phyloP scores from a whole-genome alignment of 2,888 invertebrate species.

The Agriotes lineatus region DNA sequence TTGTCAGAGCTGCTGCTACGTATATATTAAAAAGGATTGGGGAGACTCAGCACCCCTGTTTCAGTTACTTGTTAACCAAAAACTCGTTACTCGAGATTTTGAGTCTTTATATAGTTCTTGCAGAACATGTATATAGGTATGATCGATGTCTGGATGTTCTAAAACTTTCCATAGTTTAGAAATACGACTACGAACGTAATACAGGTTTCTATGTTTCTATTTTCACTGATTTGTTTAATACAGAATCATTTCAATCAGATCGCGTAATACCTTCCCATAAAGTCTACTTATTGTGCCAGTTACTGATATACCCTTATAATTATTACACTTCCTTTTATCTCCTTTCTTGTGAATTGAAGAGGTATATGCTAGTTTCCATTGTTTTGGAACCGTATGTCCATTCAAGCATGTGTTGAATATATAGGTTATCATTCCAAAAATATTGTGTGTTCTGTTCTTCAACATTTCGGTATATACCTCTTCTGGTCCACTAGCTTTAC shows the following conservation, averaged over 20 bases:
- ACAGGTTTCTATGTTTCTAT: not conserved
- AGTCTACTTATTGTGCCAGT: not conserved
- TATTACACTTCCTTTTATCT: not conserved
- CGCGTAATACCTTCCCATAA: not conserved
- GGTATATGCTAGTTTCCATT: not conserved
- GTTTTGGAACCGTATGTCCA: not conserved
- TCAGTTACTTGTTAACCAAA: not conserved
- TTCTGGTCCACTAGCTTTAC: no score
- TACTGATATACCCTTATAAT: not conserved
- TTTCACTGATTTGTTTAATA: no score
- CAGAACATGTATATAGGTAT: not conserved
- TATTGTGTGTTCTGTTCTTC: not conserved
- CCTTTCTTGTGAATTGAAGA: not conserved
- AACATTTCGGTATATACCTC: not conserved
- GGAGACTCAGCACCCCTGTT: not conserved
- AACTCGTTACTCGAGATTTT: not conserved
- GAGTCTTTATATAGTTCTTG: not conserved
- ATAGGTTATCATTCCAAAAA: not conserved
- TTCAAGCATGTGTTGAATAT: not conserved
- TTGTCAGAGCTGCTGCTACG: not conserved
- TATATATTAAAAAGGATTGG: slow-evolving; percentile 3
- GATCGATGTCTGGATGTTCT: not conserved
- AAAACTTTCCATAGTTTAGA: not conserved
- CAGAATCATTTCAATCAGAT: not conserved
- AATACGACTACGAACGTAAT: not conserved